Base-by-base conservation (phyloP, 2,113 vertebrate genomes). In the Gymnorhina tibicen region DNA sequence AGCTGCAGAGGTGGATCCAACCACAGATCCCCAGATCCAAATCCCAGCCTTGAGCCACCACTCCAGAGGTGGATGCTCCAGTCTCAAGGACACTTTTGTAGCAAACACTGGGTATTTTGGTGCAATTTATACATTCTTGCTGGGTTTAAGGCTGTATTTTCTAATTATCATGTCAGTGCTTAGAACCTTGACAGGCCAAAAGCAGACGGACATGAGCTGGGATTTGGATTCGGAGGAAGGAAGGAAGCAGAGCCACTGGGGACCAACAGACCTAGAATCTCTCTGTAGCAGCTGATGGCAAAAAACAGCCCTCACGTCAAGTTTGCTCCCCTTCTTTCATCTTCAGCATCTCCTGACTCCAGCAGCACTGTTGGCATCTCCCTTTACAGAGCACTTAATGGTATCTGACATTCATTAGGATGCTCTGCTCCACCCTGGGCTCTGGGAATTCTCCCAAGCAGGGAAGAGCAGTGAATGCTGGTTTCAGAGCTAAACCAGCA, bases 1-100 rank as follows among this genome's bases (percentile, higher is more conserved):
- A 30, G 24, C 3, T 21, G 16, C 2, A 23, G 47, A 12, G 41
- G 7, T 7, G 9, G 37, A 32, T 39, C 24, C 62, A 44, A 47
- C 22, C 3, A 4, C 5, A 16, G 21, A 56, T 22, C 42, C 50
- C 73, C 3, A 0, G 1, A 16, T 4, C 22, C 0, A 0, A 10
- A 14, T 7, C 50, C 75, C 42, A 42, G 47, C 41, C 33, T 27
- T 2, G 19, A 30, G 28, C 23, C 17, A 19, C 23, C 50, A 0
- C 33, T 27, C 33, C 42, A 17, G 55, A 32, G 46, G 11, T 2
- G 63, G 60, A 6, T 26, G 37, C 41, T 47, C 9, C 50, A 66
- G 74, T 42, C 56, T 2, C 28, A 23, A 44, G 85, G 52, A 32
- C 17, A 2, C 23, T 15, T 64, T 2, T 46, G 46, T 4, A 49